A percentile compares a stretch with the other conserved stretches of the same genome.
Evolutionary conservation across 2,113 vertebrate species (phyloP).

Genomic region (Diadophis punctatus): DNA sequence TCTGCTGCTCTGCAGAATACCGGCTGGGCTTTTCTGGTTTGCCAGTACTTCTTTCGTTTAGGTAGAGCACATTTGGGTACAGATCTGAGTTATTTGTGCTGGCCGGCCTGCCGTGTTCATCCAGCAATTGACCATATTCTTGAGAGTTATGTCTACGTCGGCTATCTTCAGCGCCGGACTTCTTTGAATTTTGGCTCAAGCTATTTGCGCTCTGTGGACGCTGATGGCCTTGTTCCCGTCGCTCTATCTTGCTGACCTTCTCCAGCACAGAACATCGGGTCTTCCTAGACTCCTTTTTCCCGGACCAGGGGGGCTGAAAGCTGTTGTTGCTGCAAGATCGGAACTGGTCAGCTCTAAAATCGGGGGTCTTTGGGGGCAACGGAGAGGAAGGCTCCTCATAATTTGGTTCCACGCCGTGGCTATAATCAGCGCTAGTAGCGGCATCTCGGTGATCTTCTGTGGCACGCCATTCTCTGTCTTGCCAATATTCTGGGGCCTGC

Average conservation of each 20-base stretch:
- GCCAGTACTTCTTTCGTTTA: not conserved
- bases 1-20: constrained; percentile 35
- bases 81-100: constrained; percentile 40
- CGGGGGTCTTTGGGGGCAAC: constrained; percentile 59
- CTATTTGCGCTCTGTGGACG: constrained; percentile 51
- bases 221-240: constrained; percentile 71
- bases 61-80: constrained; percentile 22
- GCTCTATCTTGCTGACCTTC: constrained; percentile 87
- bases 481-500: constrained; percentile 37
- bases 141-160: constrained; percentile 60
- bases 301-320: constrained; percentile 39
- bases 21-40: constrained; percentile 51
- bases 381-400: constrained; percentile 70
- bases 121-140: constrained; percentile 30
- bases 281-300: constrained; percentile 53
- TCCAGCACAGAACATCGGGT: constrained; percentile 83
- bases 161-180: constrained; percentile 63
- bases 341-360: constrained; percentile 50
- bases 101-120: constrained; percentile 21
- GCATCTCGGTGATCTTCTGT: constrained; percentile 57
- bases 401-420: constrained; percentile 53
- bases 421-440: not conserved
- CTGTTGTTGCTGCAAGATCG: constrained; percentile 57
- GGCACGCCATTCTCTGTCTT: constrained; percentile 40
- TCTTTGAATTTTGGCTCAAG: constrained; percentile 44